Conservation (phyloP, 2,888 invertebrate species). For the Cosmopolites sordidus region DNA sequence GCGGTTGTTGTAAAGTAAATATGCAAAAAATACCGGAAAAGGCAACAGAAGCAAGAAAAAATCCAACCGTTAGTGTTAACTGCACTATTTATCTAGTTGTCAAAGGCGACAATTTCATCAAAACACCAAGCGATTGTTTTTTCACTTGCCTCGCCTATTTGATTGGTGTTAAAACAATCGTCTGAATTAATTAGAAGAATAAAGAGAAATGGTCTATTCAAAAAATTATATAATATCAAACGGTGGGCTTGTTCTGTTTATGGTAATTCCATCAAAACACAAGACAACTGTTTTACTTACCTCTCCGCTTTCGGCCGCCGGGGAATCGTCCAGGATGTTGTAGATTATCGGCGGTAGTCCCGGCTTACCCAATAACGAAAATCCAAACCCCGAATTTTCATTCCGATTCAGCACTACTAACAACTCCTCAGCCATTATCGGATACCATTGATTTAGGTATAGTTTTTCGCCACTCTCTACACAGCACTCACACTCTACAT, state of each 20-base stretch:
- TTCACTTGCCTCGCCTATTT: background rate
- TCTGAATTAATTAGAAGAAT: no score
- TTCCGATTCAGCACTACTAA: conserved; percentile 82
- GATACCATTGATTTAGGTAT: conserved; percentile 44
- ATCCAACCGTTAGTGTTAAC: background rate
- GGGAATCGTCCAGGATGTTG: conserved; percentile 89
- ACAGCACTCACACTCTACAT: conserved; percentile 40
- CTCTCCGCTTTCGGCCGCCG: conserved; percentile 86
- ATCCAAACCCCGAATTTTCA: conserved; percentile 86
- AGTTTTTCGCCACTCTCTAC: conserved; percentile 30
- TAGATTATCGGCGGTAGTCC: conserved; percentile 91
- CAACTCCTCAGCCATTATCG: conserved; percentile 81
- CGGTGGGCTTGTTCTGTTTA: no score
- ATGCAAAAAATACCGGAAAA: background rate
- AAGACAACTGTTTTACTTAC: conserved; percentile 52
- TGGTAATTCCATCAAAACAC: no score
- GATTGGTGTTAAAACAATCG: no score
- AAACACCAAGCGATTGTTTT: background rate
- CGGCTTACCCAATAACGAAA: conserved; percentile 85
- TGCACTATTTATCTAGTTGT: conserved; percentile 18
- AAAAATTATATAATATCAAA: no score
- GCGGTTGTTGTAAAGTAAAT: background rate
- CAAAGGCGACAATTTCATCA: conserved; percentile 5
- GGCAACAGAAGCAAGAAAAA: background rate
- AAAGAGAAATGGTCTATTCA: no score